Evolutionary conservation across 2,888 invertebrate species (phyloP), one percentile per base, ranked within the genome.

Genomic region (Leptinotarsa juncta): DNA sequence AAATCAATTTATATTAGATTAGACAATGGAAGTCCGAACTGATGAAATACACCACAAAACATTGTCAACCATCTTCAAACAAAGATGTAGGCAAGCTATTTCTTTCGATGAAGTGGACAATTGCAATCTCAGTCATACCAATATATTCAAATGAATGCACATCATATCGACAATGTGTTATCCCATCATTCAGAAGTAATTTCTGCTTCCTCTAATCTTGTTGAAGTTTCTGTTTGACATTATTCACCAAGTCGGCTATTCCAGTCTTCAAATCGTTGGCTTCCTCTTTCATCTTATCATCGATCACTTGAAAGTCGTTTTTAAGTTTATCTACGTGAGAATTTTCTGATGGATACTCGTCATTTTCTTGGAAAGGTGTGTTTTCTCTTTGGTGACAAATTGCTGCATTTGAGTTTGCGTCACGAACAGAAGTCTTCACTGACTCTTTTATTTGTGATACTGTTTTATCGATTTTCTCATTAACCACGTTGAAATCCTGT

Each of bases 231-330:
- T 67, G 23, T 15, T 67, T 49, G 14, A 49, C 26, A 42, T 60
- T 60, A 18, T 67, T 62, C 32, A 57, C 60, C 14, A 60, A n/a
- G 16, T 72, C 68, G 15, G 42, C 53, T 15, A 72, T 68, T 51
- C 32, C 68, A 15, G 1, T 2, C 53, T 68, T 50, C 20, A 72
- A 49, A 48, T 68, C 68, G 15, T 55, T 68, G n/a, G 68, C 68
- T 20, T 68, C 42, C 42, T 65, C 65, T 16, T 68, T 49, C 53
- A 72, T 68, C 53, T 51, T 68, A n/a, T 16, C 18, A 18, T 72
- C 51, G 10, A 68, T 69, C 48, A 57, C 51, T 53, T 67, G 60
- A 67, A 72, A 72, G 15, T 72, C 72, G 2, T 16, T 42, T 55
- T 20, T 48, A 18, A 51, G 1, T 32, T 72, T n/a, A 7, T 67